These are phyloP conservation scores for Drosophila grimshawi DNA, from an alignment of 1,140 invertebrate species.

Conservation along the genomic window DNA sequence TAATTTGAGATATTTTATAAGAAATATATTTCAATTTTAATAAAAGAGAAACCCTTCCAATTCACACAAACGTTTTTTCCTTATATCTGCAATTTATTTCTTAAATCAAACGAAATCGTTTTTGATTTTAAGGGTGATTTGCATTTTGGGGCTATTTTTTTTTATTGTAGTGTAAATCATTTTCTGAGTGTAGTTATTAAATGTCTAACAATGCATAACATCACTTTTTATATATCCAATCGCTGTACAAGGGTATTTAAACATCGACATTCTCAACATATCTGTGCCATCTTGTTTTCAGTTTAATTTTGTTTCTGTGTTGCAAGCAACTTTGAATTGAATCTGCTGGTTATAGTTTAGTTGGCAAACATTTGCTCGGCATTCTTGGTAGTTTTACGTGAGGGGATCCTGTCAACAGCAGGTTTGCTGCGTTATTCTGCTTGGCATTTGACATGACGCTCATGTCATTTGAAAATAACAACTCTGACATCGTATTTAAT, in stretches of 20 bases:
- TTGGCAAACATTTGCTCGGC: slow-evolving; percentile 19
- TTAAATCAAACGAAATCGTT: too few relatives aligned
- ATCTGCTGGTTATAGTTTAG: slow-evolving; percentile 15
- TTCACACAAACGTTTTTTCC: too few relatives aligned
- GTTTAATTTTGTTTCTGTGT: neutral
- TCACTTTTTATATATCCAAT: too few relatives aligned
- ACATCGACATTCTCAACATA: neutral
- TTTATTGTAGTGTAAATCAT: too few relatives aligned
- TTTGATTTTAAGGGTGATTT: too few relatives aligned
- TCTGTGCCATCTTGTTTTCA: neutral
- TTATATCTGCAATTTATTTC: too few relatives aligned
- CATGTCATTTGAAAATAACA: slow-evolving; percentile 70
- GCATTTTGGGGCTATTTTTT: too few relatives aligned
- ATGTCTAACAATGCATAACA: too few relatives aligned
- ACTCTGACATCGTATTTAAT: slow-evolving; percentile 70
- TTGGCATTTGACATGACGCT: slow-evolving; percentile 77
- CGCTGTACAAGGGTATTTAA: neutral
- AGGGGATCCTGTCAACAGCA: slow-evolving; percentile 52
- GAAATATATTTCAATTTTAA: too few relatives aligned
- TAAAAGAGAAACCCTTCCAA: too few relatives aligned
- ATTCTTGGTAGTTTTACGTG: slow-evolving; percentile 25
- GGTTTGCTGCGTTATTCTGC: slow-evolving; percentile 35
- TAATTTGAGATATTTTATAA: too few relatives aligned
- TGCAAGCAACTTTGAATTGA: slow-evolving; percentile 6
- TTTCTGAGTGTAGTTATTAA: too few relatives aligned